These are phyloP conservation scores for Chionomys nivalis DNA, from an alignment of 2,113 vertebrate genomes.

Conservation along the genomic window DNA sequence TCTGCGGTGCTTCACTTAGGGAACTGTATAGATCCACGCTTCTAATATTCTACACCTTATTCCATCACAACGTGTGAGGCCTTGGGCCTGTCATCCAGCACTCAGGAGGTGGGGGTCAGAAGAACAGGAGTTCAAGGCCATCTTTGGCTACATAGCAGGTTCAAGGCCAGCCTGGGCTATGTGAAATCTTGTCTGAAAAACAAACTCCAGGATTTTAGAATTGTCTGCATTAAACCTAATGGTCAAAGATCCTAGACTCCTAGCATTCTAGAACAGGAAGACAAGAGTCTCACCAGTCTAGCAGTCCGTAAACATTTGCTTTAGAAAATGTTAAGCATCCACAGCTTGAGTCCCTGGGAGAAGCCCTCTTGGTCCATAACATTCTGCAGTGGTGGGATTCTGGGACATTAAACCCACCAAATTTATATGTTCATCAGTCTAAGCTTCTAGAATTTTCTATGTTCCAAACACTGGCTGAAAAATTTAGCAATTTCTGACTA, in stretches of 20 bases:
- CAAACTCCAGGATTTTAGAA: not conserved
- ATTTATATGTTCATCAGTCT: not conserved
- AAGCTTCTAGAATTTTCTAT: slow-evolving; percentile 5
- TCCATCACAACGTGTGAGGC: not conserved
- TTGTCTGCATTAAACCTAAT: slow-evolving; percentile 15
- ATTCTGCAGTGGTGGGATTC: not conserved
- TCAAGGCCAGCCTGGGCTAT: not conserved
- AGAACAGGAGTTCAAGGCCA: not conserved
- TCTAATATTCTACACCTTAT: not conserved
- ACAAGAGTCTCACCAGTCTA: not conserved
- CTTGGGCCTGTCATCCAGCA: not conserved
- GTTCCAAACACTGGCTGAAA: not conserved
- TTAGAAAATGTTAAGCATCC: not conserved
- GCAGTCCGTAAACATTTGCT: not conserved
- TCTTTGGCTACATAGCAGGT: not conserved
- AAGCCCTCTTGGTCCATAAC: not conserved
- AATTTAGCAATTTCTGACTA: not conserved
- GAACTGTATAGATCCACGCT: not conserved
- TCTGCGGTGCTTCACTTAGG: not conserved
- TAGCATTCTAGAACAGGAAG: not conserved
- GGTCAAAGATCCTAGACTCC: not conserved
- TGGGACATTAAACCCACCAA: not conserved
- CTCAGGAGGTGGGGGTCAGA: too few relatives aligned
- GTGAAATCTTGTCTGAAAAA: not conserved
- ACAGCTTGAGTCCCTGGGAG: not conserved